Evolutionary conservation across 2,113 vertebrate genomes (phyloP).

Genomic region (Anseranas semipalmata): DNA sequence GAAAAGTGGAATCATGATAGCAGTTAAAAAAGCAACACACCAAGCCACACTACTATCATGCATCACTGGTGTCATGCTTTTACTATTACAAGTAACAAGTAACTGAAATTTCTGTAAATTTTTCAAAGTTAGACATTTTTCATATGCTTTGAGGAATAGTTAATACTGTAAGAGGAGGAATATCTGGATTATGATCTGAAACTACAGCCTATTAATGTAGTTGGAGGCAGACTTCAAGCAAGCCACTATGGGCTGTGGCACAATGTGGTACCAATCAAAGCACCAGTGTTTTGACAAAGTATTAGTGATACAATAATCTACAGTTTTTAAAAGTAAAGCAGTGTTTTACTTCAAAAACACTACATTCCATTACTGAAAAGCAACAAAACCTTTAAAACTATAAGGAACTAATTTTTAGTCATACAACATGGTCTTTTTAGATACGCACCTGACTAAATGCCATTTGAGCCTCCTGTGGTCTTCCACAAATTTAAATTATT

Average conservation of each 20-base stretch:
- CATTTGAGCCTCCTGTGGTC: background rate
- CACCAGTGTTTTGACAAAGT: background rate
- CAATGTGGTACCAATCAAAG: background rate
- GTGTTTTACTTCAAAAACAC: background rate
- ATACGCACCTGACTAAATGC: background rate
- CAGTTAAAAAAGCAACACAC: background rate
- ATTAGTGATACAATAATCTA: background rate
- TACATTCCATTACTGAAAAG: background rate
- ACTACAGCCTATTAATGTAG: background rate
- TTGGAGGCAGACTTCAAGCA: background rate
- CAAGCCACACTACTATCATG: background rate
- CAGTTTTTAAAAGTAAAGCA: background rate
- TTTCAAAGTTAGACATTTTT: background rate
- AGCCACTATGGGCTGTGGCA: background rate
- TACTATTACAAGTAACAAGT: background rate
- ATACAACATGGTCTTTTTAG: background rate
- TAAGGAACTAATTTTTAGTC: background rate
- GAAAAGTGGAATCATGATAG: background rate
- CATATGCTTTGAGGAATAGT: background rate
- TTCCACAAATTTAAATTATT: background rate
- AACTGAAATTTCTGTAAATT: background rate
- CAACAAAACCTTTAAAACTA: background rate
- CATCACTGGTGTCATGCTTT: background rate
- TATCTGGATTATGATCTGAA: background rate
- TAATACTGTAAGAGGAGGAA: background rate